A percentile compares a stretch with the other conserved stretches of the same genome.
phyloP scores from a whole-genome alignment of 2,113 vertebrate species.

The Xenus cinereus region DNA sequence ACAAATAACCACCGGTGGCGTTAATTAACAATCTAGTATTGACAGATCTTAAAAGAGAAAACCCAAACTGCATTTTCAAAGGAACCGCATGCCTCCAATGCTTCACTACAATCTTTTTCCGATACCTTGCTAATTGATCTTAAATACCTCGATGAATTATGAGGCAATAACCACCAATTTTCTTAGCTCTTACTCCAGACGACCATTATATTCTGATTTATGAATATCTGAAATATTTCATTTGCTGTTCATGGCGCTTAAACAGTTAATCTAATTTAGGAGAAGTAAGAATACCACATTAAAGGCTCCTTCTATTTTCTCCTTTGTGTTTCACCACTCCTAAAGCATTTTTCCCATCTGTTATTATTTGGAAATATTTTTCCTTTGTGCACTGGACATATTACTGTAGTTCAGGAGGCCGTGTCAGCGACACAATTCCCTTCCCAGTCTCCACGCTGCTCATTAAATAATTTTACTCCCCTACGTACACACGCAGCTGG shows the following conservation, averaged over 20 bases:
- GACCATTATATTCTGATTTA: not conserved
- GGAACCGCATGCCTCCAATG: not conserved
- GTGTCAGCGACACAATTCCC: rapidly evolving
- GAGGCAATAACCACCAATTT: not conserved
- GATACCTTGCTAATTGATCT: not conserved
- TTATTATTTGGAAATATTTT: not conserved
- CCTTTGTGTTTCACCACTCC: not conserved
- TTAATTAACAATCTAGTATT: not conserved
- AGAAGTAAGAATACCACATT: not conserved
- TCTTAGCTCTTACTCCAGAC: not conserved
- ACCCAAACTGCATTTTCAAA: not conserved
- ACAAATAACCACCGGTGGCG: not conserved
- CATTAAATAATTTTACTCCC: not conserved
- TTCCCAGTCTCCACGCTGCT: not conserved
- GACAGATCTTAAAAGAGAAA: not conserved
- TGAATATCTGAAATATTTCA: not conserved
- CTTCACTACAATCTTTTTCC: not conserved
- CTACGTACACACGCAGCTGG: not conserved
- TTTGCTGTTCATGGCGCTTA: not conserved
- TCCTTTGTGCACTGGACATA: not conserved
- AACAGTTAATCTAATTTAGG: constrained; percentile 24
- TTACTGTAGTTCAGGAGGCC: not conserved
- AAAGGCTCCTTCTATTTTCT: not conserved
- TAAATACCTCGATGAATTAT: not conserved
- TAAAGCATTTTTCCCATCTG: not conserved